Evolutionary conservation across 2,888 invertebrate genomes (phyloP).

Genomic region (Tetranychus piercei): DNA sequence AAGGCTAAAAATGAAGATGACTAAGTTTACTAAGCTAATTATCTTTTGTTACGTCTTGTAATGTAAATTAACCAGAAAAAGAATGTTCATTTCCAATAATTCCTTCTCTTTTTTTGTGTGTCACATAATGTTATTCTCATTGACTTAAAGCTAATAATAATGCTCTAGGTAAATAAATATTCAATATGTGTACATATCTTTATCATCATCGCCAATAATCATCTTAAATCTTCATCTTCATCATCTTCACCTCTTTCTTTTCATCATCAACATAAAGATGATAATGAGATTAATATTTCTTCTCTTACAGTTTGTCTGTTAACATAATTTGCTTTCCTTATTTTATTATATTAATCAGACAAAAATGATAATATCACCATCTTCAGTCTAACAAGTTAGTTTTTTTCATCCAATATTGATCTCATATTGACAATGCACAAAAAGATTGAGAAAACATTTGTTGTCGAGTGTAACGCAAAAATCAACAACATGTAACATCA

Average conservation of each 20-base stretch:
- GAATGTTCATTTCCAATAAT: background rate
- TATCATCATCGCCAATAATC: background rate
- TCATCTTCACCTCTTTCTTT: background rate
- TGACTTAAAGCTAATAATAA: background rate
- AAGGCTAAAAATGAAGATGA: background rate
- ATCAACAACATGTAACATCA: no score
- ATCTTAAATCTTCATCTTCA: background rate
- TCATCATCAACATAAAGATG: background rate
- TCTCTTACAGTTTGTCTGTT: background rate
- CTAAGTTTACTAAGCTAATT: background rate
- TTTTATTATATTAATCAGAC: background rate
- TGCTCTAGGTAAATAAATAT: background rate
- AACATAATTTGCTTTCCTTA: background rate
- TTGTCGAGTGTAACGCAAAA: no score
- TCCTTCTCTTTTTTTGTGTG: background rate
- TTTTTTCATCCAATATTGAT: background rate
- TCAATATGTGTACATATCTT: slow-evolving; percentile 1
- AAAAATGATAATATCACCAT: background rate
- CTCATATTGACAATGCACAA: background rate
- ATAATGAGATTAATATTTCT: background rate
- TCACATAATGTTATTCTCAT: background rate
- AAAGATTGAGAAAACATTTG: background rate
- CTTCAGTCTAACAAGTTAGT: background rate
- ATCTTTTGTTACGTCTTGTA: background rate
- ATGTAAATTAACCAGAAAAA: background rate